phyloP scores from a whole-genome alignment of 2,113 vertebrate species.

The Sorex fumeus region DNA sequence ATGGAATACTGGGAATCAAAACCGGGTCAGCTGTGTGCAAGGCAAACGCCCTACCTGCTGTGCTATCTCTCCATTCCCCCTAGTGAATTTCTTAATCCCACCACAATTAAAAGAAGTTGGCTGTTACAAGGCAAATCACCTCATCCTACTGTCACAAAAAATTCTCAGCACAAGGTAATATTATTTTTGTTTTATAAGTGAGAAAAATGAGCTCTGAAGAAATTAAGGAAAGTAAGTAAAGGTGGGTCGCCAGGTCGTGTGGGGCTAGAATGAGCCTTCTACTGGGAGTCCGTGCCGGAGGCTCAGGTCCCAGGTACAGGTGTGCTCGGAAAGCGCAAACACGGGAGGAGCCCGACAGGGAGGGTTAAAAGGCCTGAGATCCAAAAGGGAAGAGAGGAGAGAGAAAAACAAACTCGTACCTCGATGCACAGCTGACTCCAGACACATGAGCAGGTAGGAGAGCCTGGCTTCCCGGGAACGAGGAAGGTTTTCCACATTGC shows the following conservation, averaged over 20 bases:
- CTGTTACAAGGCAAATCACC: background rate
- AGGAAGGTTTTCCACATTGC: conserved; percentile 96
- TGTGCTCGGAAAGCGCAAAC: background rate
- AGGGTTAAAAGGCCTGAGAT: background rate
- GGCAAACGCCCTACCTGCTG: too few relatives aligned
- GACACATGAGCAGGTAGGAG: conserved; percentile 97
- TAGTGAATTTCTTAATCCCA: conserved; percentile 26
- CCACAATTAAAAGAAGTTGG: background rate
- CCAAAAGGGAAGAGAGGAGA: background rate
- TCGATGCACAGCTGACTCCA: conserved; percentile 97
- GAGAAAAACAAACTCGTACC: conserved; percentile 85
- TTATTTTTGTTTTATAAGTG: background rate
- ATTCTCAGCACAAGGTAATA: background rate
- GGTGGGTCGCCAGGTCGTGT: background rate
- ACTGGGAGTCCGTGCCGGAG: background rate
- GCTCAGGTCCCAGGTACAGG: background rate
- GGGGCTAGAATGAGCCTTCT: background rate
- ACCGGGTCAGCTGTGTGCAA: too few relatives aligned
- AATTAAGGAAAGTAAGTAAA: background rate
- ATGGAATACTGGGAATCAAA: too few relatives aligned
- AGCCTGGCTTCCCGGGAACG: conserved; percentile 96
- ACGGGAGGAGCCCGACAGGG: background rate
- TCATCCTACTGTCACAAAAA: background rate
- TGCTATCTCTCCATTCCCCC: too few relatives aligned
- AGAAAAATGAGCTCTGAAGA: background rate